Conservation (phyloP, 2,888 invertebrate species). For the Sepioteuthis lessoniana region DNA sequence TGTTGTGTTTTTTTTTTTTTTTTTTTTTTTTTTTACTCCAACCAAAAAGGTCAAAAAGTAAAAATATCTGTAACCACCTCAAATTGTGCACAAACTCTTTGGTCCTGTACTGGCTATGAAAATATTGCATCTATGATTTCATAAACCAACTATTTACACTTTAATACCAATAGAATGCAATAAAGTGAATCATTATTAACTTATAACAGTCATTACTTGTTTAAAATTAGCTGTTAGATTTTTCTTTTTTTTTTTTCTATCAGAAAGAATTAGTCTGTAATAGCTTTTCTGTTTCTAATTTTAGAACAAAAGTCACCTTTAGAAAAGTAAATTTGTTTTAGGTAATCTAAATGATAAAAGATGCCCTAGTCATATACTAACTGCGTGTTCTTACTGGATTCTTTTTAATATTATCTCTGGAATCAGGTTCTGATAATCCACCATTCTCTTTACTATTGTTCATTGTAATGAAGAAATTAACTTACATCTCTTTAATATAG, state of each 20-base stretch:
- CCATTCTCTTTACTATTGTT: neutral
- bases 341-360: no score
- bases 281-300: neutral
- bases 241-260: neutral
- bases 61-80: no score
- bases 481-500: neutral
- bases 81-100: no score
- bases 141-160: no score
- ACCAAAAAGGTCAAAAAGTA: no score
- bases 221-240: neutral
- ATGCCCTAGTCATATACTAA: neutral
- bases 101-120: no score
- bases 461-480: constrained; percentile 4
- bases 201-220: no score
- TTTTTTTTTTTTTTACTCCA: no score
- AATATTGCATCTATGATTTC: no score
- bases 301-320: neutral
- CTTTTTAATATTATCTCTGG: neutral
- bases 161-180: no score
- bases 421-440: neutral
- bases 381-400: neutral
- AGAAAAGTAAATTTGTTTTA: neutral
- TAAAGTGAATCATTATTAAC: no score
- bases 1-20: no score
- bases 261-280: neutral